Conservation (phyloP, 2,797 vertebrate genomes). For the Alosa sapidissima region DNA sequence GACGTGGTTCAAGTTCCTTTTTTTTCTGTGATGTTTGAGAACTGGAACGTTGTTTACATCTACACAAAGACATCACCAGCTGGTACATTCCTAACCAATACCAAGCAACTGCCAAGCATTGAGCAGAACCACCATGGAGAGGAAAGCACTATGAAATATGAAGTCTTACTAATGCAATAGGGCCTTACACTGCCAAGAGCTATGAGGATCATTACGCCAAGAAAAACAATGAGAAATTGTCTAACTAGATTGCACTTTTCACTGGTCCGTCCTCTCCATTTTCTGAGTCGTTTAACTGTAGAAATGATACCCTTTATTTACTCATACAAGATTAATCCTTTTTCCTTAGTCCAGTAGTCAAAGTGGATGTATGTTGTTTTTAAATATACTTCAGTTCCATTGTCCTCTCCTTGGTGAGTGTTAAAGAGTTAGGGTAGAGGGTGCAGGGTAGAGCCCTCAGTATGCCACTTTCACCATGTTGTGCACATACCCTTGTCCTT, state of each 20-base stretch:
- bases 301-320: conserved; percentile 44
- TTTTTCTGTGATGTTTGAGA: conserved; percentile 71
- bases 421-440: not conserved
- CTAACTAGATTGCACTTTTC: conserved; percentile 60
- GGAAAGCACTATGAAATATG: conserved; percentile 46
- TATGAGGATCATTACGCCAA: conserved; percentile 61
- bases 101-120: conserved; percentile 69
- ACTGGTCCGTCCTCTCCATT: conserved; percentile 43
- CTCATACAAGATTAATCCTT: not conserved
- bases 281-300: conserved; percentile 49
- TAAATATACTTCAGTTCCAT: not conserved
- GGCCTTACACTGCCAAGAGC: conserved; percentile 61
- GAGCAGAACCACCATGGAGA: conserved; percentile 52
- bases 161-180: conserved; percentile 56
- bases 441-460: not conserved
- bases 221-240: conserved; percentile 55
- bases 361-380: not conserved
- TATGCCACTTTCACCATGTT: conserved; percentile 15
- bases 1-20: conserved; percentile 61
- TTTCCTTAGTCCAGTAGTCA: not conserved
- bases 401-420: not conserved
- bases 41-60: conserved; percentile 83
- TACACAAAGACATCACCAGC: conserved; percentile 73
- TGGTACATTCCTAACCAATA: conserved; percentile 77
- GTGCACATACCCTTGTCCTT: not conserved